Percentiles rank a stretch among this genome's conserved stretches.
These are phyloP conservation scores for Scolopax rusticola DNA, from an alignment of 2,797 vertebrate genomes.

Conservation along the genomic window DNA sequence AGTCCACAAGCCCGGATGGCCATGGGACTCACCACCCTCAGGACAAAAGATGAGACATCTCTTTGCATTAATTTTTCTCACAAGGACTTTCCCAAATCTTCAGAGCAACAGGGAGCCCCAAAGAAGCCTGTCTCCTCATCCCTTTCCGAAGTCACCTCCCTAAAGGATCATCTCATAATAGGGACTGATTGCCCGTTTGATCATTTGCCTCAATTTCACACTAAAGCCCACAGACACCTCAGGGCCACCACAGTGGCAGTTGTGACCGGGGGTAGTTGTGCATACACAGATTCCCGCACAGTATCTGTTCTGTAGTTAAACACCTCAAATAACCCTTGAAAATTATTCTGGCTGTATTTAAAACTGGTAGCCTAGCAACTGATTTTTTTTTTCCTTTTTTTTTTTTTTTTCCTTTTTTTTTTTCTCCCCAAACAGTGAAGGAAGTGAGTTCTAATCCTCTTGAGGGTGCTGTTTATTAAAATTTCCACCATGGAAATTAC, in stretches of 20 bases:
- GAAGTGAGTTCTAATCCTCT: constrained; percentile 61
- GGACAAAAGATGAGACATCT: background rate
- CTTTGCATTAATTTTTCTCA: background rate
- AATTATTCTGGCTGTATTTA: constrained; percentile 56
- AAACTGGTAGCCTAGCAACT: constrained; percentile 61
- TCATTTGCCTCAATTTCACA: background rate
- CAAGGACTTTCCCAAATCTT: background rate
- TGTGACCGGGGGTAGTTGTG: background rate
- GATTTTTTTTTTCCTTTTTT: background rate
- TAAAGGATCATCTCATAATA: background rate
- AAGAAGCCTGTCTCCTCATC: background rate
- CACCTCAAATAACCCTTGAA: constrained; percentile 63
- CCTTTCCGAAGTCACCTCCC: background rate
- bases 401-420: too few species aligned
- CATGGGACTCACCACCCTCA: background rate
- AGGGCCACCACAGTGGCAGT: background rate
- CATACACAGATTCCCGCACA: background rate
- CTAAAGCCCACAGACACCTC: background rate
- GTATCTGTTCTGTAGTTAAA: constrained; percentile 14
- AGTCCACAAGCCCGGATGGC: background rate
- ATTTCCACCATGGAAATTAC: constrained; percentile 58
- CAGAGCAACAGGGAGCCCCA: background rate
- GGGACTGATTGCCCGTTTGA: background rate
- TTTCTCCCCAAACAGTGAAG: background rate
- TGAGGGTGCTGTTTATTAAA: constrained; percentile 76